phyloP scores from a whole-genome alignment of 1,140 invertebrate species.

The Callitettix versicolor region DNA sequence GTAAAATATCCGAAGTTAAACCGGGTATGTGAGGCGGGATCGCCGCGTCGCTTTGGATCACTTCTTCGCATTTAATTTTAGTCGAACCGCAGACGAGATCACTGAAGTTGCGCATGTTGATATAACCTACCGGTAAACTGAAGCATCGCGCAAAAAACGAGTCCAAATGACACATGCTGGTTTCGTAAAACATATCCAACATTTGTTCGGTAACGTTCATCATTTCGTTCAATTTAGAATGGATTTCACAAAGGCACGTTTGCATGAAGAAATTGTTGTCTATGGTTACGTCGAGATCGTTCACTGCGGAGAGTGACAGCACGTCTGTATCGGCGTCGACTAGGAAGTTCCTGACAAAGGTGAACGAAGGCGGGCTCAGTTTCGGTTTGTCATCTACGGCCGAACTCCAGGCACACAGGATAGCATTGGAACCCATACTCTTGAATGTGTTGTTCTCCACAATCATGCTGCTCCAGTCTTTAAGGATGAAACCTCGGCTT shows the following conservation, averaged over 20 bases:
- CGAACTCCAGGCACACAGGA: conserved; percentile 32
- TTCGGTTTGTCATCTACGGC: background rate
- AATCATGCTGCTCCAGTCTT: conserved; percentile 47
- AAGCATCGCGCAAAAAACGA: conserved; percentile 47
- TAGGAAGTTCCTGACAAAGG: conserved; percentile 50
- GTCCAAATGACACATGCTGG: conserved; percentile 51
- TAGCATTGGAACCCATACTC: conserved; percentile 40
- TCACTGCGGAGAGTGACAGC: conserved; percentile 30
- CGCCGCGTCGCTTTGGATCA: conserved; percentile 15
- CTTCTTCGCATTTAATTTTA: conserved; percentile 19
- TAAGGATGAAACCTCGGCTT: conserved; percentile 42
- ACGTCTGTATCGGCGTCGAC: conserved; percentile 39
- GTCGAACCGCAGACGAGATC: conserved; percentile 43
- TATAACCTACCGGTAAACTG: conserved; percentile 46
- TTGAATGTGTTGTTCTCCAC: conserved; percentile 53
- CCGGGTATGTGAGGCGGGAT: conserved; percentile 14
- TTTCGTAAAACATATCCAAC: conserved; percentile 37
- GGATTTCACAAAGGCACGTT: conserved; percentile 47
- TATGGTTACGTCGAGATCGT: conserved; percentile 35
- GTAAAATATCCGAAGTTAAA: conserved; percentile 13
- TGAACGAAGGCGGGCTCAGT: conserved; percentile 36
- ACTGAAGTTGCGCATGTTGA: conserved; percentile 49
- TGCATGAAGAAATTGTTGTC: conserved; percentile 49
- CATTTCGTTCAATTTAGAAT: conserved; percentile 32
- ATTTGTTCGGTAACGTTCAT: conserved; percentile 15